Base-by-base conservation (phyloP, 2,113 vertebrate species). In the Corythornis cristatus region DNA sequence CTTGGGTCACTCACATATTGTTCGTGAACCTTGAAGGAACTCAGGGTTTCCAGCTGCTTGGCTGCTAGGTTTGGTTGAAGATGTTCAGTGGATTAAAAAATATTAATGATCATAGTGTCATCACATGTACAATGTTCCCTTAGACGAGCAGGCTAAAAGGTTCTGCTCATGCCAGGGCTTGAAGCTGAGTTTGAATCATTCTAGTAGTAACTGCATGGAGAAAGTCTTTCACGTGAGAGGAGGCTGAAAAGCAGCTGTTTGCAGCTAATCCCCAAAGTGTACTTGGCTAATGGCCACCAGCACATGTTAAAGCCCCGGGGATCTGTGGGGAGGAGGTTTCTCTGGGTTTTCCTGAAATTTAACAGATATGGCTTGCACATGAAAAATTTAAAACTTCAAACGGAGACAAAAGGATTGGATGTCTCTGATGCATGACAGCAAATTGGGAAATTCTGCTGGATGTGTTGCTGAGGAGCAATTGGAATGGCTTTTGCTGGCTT, bases 201-300 rank as follows among this genome's bases (percentile, higher is more conserved):
- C 15, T 87, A 66, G 16, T 82, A 93, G 58, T 46, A 90, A 66
- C 58, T 82, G 29, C 33, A 12, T 58, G 56, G 40, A 94, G 6
- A 37, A 73, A 66, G 31, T 76, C 33, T 80, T 79, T 40, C 37
- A 50, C 31, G 12, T 73, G 29, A 22, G 40, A 80, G 61, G 50
- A 80, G 46, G 37, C 82, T 91, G 78, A 89, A 93, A 83, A 83
- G 66, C 71, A 95, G 67, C 70, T 92, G 75, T 86, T 93, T 89
- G 45, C 29, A 67, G 51, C 78, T 92, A 26, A 29, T 96, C 35
- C 87, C 43, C 57, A 31, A 88, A 92, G 91, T 70, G 65, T 80
- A 37, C 61, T 83, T 91, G 93, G 72, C 75, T 80, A 76, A 67
- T 85, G 75, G 60, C 64, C 75, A 92, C 43, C 37, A 66, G 43